phyloP scores from a whole-genome alignment of 2,888 invertebrate species.

The Acrocera orbiculus region DNA sequence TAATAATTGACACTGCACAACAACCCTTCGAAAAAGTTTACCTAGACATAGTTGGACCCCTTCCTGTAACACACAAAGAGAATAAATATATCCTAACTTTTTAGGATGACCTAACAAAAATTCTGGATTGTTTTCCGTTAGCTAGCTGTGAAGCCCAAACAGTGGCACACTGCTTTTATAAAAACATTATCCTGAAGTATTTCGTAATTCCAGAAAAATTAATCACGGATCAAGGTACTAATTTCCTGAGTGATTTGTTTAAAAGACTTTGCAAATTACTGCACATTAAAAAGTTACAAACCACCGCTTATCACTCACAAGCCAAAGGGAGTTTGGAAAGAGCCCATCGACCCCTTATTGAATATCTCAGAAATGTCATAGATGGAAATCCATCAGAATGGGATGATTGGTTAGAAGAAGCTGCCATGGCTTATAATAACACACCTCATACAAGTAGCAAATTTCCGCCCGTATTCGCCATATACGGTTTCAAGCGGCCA shows the following conservation, averaged over 20 bases:
- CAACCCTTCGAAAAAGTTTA: neutral
- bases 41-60: neutral
- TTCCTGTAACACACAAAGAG: neutral
- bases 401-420: slow-evolving; percentile 18
- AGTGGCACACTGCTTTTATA: neutral
- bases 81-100: slow-evolving; percentile 1
- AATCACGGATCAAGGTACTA: neutral
- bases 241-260: slow-evolving; percentile 11
- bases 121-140: neutral
- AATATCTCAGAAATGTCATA: slow-evolving; percentile 19
- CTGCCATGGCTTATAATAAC: slow-evolving; percentile 18
- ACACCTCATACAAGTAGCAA: slow-evolving; percentile 13
- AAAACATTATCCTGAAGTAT: too few species aligned
- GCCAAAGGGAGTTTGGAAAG: slow-evolving; percentile 19
- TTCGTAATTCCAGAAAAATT: neutral
- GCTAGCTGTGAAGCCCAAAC: neutral
- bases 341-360: slow-evolving; percentile 17
- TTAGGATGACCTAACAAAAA: neutral
- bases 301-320: slow-evolving; percentile 5
- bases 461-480: neutral
- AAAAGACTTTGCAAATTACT: slow-evolving; percentile 7
- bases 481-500: neutral
- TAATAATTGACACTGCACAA: slow-evolving; percentile 2
- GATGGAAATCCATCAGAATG: slow-evolving; percentile 17
- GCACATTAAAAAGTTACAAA: slow-evolving; percentile 1